Evolutionary conservation across 1,140 invertebrate species (phyloP).

Genomic region (Bombus consobrinus): DNA sequence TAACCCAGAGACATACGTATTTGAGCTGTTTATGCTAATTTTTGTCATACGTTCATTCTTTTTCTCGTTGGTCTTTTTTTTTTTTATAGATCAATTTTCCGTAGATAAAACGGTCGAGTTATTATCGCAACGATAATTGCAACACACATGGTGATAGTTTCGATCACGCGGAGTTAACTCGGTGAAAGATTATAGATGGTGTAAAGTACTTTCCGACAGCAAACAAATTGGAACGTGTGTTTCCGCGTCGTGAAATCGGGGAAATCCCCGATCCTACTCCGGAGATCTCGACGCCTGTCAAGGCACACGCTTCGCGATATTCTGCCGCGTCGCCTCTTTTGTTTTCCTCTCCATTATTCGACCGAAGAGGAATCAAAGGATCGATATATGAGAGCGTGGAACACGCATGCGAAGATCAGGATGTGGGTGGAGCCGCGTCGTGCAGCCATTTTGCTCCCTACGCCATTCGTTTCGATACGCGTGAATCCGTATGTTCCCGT

Average conservation of each 20-base stretch:
- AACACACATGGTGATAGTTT: neutral
- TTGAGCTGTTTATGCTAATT: no score
- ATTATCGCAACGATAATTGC: neutral
- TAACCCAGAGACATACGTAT: no score
- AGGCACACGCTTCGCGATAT: slow-evolving; percentile 9
- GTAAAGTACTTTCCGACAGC: no score
- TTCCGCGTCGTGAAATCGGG: slow-evolving; percentile 13
- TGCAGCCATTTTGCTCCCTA: slow-evolving; percentile 61
- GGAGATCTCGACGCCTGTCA: slow-evolving; percentile 63
- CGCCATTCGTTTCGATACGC: slow-evolving; percentile 36
- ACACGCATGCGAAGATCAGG: slow-evolving; percentile 67
- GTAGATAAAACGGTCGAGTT: no score
- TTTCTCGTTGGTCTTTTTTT: neutral
- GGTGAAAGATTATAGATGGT: neutral
- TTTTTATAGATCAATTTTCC: neutral
- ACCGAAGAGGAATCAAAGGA: slow-evolving; percentile 48
- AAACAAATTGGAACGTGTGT: neutral
- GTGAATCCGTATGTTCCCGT: neutral
- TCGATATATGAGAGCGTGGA: slow-evolving; percentile 55
- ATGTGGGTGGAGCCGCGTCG: slow-evolving; percentile 66
- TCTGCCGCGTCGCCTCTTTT: slow-evolving; percentile 3
- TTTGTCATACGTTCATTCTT: no score
- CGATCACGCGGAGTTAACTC: neutral
- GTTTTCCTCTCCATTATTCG: neutral
- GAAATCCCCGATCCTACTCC: neutral